A percentile compares a stretch with the other conserved stretches of the same genome.
Evolutionary conservation across 2,113 vertebrate genomes (phyloP).

Genomic region (Varanus salvator): DNA sequence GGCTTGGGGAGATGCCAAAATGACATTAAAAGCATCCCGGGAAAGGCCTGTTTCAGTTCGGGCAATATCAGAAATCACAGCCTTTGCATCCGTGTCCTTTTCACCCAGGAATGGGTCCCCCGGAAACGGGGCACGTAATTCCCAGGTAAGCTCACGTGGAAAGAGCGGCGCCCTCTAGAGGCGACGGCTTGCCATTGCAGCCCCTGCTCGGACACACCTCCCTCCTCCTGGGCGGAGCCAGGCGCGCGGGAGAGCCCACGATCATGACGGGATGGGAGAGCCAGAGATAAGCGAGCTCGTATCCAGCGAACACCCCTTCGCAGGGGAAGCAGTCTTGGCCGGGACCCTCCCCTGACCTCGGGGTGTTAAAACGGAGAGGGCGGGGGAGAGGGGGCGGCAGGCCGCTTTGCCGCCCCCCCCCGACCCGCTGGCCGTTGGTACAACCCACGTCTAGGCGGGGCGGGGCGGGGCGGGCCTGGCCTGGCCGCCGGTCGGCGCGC

Average conservation of each 20-base stretch:
- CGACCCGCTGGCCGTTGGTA: not conserved
- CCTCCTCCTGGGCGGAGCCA: rapidly evolving
- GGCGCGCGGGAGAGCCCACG: not conserved
- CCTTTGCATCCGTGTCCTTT: not conserved
- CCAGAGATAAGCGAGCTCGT: rapidly evolving
- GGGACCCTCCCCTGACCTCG: no score
- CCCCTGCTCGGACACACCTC: rapidly evolving
- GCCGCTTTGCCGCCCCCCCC: not conserved
- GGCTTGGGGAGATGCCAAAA: not conserved
- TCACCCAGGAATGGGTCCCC: no score
- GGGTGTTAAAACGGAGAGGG: no score
- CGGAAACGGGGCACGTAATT: no score
- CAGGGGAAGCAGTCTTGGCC: no score
- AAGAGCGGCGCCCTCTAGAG: not conserved
- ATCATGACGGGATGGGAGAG: not conserved
- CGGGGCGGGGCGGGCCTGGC: no score
- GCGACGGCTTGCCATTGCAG: not conserved
- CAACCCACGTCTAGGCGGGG: not conserved
- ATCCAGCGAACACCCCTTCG: rapidly evolving
- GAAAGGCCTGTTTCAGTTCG: not conserved
- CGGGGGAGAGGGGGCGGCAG: no score
- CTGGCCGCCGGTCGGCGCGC: not conserved
- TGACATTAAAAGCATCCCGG: no score
- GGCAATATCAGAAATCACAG: not conserved
- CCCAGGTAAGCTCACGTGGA: no score